Evolutionary conservation across 2,797 vertebrate species (phyloP), one percentile per base, ranked within the genome.

Genomic region (Coendou prehensilis): DNA sequence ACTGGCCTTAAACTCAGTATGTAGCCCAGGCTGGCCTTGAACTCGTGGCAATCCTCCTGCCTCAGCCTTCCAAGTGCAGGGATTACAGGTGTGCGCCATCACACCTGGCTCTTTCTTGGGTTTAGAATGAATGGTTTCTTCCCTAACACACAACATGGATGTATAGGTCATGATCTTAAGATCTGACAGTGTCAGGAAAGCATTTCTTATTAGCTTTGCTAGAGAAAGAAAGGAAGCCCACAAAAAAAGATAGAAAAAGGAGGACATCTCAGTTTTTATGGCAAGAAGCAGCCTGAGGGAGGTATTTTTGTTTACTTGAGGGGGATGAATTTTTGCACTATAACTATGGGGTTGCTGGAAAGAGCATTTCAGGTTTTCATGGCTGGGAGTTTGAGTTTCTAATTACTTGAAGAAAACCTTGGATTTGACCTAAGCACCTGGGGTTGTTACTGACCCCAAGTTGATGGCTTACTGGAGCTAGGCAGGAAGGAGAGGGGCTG

Each of bases 331-430:
- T 73, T 88, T 91, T 64, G 26, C 57, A 90, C 26, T 71, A 47
- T 4, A 45, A 30, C 78, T 94, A n/a, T 37, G 50, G 87, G 37
- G 67, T 52, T 88, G 8, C 59, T 78, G 17, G 64, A 82, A 87
- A 83, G 33, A 86, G 6, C 45, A 11, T 67, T 94, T 76, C 28
- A 85, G 59, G 71, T 95, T 95, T 96, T 90, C 71, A 82, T 81
- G 80, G 61, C 67, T 71, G 18, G 45, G 64, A 90, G 56, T 64
- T 91, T 96, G 52, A 73, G 28, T 94, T 94, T 89, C 30, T 95
- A 73, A 59, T 88, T 85, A 57, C 28, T 93, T 81, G n/a, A 79
- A 93, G 61, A 89, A 61, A 76, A 81, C 1, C 80, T 59, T 73
- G 88, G 33, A 63, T 69, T 87, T 90, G 85, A 17, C 56, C 28